Base-by-base conservation (phyloP, 2,888 invertebrate genomes). In the Hesperia comma region DNA sequence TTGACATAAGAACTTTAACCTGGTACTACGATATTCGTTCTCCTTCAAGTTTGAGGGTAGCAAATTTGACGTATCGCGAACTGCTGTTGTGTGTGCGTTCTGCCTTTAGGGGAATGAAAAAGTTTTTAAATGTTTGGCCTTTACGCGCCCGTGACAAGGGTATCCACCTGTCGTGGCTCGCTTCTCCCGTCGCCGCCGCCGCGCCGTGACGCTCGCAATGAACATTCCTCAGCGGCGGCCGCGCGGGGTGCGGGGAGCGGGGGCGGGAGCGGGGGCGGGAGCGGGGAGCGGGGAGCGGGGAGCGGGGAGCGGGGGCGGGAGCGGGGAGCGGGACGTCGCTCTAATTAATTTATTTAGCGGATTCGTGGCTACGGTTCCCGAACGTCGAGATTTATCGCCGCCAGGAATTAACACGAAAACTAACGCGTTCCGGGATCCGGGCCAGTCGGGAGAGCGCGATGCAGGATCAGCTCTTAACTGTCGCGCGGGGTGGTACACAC, bases 301-400 rank as follows among this genome's bases (percentile, higher is more conserved):
- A 26, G 61, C 64, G 60, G 71, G 43, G 26, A 26, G 26, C 26
- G 26, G 26, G 26, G 26, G 61, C 64, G 60, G 71, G 26, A 26
- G 26, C 26, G 26, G 26, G 26, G 26, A 26, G 61, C 64, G 60
- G 71, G 43, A 57, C 57, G 49, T 57, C 57, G 67, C 37, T 53
- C 56, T 73, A 70, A 73, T 69, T 70, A 70, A 72, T 72, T 72
- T 72, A 71, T 71, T 70, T 70, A 61, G 57, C 63, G 60, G 63
- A 46, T 63, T 58, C 67, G 67, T 54, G 56, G 64, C 62, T 67
- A 64, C 63, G 69, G 66, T 66, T 53, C 67, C 68, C 67, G 58
- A 61, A 43, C 61, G 57, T 26, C 33, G 37, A 37, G 72, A 74
- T 74, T 74, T 74, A 74, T 69, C 55, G 61, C 54, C 49, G 57